Evolutionary conservation across 2,888 invertebrate genomes (phyloP).

Genomic region (Pemphredon lugubris): DNA sequence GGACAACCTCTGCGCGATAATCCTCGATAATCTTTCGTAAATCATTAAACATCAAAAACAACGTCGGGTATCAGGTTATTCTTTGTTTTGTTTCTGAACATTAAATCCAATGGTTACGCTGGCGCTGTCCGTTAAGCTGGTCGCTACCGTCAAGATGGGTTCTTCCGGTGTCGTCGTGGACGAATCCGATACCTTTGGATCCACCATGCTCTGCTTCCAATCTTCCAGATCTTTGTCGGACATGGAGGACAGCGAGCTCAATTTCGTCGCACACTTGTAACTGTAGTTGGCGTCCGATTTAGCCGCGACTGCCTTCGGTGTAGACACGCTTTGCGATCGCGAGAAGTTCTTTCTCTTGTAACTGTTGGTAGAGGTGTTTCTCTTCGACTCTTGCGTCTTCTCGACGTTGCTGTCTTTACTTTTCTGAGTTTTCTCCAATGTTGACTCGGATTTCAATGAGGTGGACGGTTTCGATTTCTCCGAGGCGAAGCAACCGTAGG

Average conservation of each 20-base stretch:
- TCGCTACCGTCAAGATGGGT: conserved; percentile 74
- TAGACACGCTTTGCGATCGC: conserved; percentile 72
- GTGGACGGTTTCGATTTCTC: conserved; percentile 48
- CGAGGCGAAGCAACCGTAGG: conserved; percentile 32
- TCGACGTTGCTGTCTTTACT: conserved; percentile 21
- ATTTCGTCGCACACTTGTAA: conserved; percentile 55
- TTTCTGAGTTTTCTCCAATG: conserved; percentile 39
- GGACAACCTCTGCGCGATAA: too few species aligned
- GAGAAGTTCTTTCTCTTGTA: conserved; percentile 61
- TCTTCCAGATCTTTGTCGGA: conserved; percentile 67
- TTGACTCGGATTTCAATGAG: conserved; percentile 43
- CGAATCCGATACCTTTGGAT: conserved; percentile 28
- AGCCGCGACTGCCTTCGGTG: conserved; percentile 54
- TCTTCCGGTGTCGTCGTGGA: conserved; percentile 43
- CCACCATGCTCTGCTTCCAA: conserved; percentile 56
- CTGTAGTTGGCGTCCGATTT: conserved; percentile 50
- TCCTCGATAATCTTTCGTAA: too few species aligned
- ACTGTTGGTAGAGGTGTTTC: conserved; percentile 3
- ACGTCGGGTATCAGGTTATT: too few species aligned
- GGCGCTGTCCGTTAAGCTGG: conserved; percentile 70
- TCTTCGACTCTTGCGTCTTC: conserved; percentile 36
- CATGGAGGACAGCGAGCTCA: conserved; percentile 71
- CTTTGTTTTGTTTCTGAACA: conserved; percentile 64
- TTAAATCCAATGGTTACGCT: conserved; percentile 75
- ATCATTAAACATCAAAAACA: too few species aligned